A percentile compares a stretch with the other conserved stretches of the same genome.
Conservation (phyloP, 1,140 invertebrate species). For the Zelostemma sp. region DNA sequence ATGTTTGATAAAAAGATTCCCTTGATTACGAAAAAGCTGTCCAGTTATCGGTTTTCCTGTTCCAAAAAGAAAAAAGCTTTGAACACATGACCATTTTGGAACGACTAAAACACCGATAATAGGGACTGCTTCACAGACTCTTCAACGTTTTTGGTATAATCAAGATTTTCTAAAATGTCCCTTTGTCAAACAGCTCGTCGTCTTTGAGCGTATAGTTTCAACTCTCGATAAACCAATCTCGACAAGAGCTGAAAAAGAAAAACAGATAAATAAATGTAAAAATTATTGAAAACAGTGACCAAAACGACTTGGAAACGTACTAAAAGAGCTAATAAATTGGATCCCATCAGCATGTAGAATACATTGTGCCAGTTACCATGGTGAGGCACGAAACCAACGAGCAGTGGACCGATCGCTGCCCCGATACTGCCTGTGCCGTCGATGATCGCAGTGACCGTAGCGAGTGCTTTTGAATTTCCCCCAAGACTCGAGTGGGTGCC, state of each 20-base stretch:
- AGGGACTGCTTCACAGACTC: too few species aligned
- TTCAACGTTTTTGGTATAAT: neutral
- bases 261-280: slow-evolving; percentile 6
- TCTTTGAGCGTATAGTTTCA: slow-evolving; percentile 55
- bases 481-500: slow-evolving; percentile 89
- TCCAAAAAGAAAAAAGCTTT: too few species aligned
- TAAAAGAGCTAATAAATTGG: slow-evolving; percentile 85
- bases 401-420: slow-evolving; percentile 89
- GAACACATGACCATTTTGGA: too few species aligned
- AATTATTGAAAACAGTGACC: slow-evolving; percentile 10
- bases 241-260: slow-evolving; percentile 57
- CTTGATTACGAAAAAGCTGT: too few species aligned
- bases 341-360: slow-evolving; percentile 91
- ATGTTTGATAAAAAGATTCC: too few species aligned
- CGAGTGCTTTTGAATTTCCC: slow-evolving; percentile 89
- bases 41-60: too few species aligned
- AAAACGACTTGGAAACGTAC: slow-evolving; percentile 60
- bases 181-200: slow-evolving; percentile 46
- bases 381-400: slow-evolving; percentile 85
- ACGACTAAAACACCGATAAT: too few species aligned
- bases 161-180: neutral
- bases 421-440: slow-evolving; percentile 96
- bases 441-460: slow-evolving; percentile 96
- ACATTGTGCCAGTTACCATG: slow-evolving; percentile 85
- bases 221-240: slow-evolving; percentile 61